A percentile compares a stretch with the other conserved stretches of the same genome.
phyloP scores from a whole-genome alignment of 92 coral and sea anemone genomes.

The Scolanthus callimorphus region DNA sequence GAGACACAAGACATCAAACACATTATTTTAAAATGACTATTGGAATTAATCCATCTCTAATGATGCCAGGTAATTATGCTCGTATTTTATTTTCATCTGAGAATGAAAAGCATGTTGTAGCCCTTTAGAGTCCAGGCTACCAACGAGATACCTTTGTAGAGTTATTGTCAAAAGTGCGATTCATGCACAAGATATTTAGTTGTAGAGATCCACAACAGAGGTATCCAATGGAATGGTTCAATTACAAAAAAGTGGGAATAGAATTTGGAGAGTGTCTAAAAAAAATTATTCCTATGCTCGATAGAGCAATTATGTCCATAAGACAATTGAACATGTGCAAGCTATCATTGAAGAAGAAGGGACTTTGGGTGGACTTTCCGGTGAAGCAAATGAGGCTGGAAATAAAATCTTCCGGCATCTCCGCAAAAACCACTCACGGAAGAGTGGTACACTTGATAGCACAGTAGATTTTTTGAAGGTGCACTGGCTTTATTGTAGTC shows the following conservation, averaged over 20 bases:
- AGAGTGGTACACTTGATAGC: conserved; percentile 12
- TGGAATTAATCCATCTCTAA: conserved; percentile 27
- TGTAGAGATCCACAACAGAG: conserved; percentile 13
- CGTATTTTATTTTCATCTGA: conserved; percentile 17
- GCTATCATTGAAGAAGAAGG: conserved; percentile 21
- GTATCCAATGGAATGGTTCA: conserved; percentile 13
- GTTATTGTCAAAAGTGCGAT: background rate
- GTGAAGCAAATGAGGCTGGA: conserved; percentile 27
- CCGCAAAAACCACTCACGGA: conserved; percentile 26
- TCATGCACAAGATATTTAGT: conserved; percentile 16
- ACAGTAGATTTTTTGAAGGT: conserved; percentile 12
- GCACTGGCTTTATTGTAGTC: conserved; percentile 35
- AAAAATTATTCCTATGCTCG: conserved; percentile 16
- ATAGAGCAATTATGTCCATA: conserved; percentile 39
- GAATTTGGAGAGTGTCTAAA: conserved; percentile 10
- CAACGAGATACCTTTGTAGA: background rate
- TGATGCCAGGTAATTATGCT: conserved; percentile 42
- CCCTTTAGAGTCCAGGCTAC: conserved; percentile 14
- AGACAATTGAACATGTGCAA: conserved; percentile 22
- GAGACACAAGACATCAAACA: conserved; percentile 12
- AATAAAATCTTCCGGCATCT: conserved; percentile 26
- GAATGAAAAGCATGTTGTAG: conserved; percentile 9
- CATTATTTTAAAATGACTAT: conserved; percentile 15
- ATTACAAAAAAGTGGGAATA: conserved; percentile 5
- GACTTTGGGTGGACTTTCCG: conserved; percentile 26